Base-by-base conservation (phyloP, 2,888 invertebrate genomes). In the Aleiodes leptofemur region DNA sequence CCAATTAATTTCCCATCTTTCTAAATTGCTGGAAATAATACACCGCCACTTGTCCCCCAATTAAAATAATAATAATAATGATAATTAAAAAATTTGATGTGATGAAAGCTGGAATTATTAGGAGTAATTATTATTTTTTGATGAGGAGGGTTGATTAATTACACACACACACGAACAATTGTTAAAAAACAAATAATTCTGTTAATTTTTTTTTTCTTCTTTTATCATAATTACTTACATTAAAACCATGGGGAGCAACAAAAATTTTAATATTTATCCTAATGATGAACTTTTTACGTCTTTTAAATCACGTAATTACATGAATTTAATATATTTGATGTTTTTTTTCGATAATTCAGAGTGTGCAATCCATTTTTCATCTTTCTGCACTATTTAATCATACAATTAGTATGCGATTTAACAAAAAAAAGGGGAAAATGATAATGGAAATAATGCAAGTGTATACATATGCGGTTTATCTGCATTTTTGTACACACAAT, bases 141-240 rank as follows among this genome's bases (percentile, higher is more conserved):
- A 59, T 31, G 3, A 38, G 64, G 64, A 64, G 64, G 64, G 43
- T 64, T 43, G 14, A 64, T 16, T 43, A 43, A 43, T 43, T 43
- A 64, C 48, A 64, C n/a, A 64, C 64, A 48, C 64, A 48, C 64
- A 59, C 59, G 59, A 59, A n/a, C 3, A 64, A 48, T 43, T 43
- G 48, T 64, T 43, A 64, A 23, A 43, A 64, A 64, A 43, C 48
- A 48, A 43, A 64, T 43, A 64, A 43, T 43, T 64, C 43, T 64
- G 43, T 64, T 43, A 48, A 16, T 48, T 64, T 59, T 57, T 57
- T 59, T 59, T 31, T 59, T 34, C 34, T 59, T 34, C 34, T 34
- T 34, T 34, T 34, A 34, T 57, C 14, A 59, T 59, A 59, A 59
- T 59, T 59, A 29, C 59, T 59, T 59, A 59, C 59, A 59, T 59